Evolutionary conservation across 2,888 invertebrate species (phyloP).

Genomic region (Xanthia togata): DNA sequence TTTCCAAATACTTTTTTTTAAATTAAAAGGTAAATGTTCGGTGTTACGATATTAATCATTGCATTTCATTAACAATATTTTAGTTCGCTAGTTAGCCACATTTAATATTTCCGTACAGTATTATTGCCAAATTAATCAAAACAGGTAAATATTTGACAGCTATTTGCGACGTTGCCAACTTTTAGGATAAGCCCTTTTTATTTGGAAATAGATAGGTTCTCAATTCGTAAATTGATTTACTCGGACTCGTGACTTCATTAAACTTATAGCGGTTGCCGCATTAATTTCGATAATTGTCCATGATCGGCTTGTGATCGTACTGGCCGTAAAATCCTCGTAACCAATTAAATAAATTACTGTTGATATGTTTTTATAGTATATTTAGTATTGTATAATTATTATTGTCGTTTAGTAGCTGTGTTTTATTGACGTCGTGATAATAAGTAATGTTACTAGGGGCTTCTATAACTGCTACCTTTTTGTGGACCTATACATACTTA

Average conservation of each 20-base stretch:
- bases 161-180: no score
- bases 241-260: conserved; percentile 8
- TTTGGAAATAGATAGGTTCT: background rate
- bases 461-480: conserved; percentile 1
- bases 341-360: conserved; percentile 55
- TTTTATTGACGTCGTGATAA: conserved; percentile 25
- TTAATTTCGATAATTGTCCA: conserved; percentile 46
- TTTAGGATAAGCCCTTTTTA: no score
- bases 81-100: no score
- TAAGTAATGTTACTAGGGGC: background rate
- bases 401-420: conserved; percentile 32
- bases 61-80: no score
- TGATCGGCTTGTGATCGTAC: conserved; percentile 42
- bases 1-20: no score
- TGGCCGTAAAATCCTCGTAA: conserved; percentile 53
- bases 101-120: no score
- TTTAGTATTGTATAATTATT: conserved; percentile 19
- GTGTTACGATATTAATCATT: no score
- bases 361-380: conserved; percentile 42
- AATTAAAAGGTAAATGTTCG: no score
- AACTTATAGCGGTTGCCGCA: conserved; percentile 26
- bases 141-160: no score
- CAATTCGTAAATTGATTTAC: conserved; percentile 30
- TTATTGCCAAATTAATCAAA: no score
- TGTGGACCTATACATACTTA: no score